These are phyloP conservation scores for Scaptomyza hsui DNA, from an alignment of 1,140 invertebrate genomes.

Conservation along the genomic window DNA sequence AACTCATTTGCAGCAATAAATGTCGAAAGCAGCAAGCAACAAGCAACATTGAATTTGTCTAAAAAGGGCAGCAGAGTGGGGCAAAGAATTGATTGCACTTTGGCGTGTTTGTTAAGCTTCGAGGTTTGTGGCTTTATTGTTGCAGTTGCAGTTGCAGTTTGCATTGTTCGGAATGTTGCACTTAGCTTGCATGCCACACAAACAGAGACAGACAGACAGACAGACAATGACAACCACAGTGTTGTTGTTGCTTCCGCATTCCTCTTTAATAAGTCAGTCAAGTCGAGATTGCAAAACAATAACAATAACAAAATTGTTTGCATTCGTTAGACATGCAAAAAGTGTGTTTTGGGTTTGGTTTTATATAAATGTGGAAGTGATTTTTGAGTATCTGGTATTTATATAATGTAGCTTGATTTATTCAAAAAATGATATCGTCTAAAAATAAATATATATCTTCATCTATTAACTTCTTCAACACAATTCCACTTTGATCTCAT, in stretches of 20 bases:
- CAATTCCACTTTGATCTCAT: no score
- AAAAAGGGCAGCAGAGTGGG: slow-evolving; percentile 1
- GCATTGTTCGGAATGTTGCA: slow-evolving; percentile 54
- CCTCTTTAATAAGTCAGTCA: slow-evolving; percentile 63
- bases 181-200: slow-evolving; percentile 44
- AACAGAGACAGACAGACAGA: slow-evolving; percentile 37
- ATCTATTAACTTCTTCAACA: no score
- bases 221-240: slow-evolving; percentile 21
- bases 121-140: background rate
- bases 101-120: slow-evolving; percentile 41
- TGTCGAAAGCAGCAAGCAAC: slow-evolving; percentile 41
- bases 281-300: slow-evolving; percentile 37
- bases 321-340: slow-evolving; percentile 12
- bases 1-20: slow-evolving; percentile 52
- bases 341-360: background rate
- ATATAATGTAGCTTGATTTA: no score
- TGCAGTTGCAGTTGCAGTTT: slow-evolving; percentile 16
- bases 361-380: background rate
- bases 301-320: slow-evolving; percentile 4
- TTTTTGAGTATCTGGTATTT: no score
- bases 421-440: no score
- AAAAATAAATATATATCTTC: no score
- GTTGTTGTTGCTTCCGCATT: slow-evolving; percentile 63
- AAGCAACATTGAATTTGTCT: slow-evolving; percentile 14
- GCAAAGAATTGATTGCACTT: slow-evolving; percentile 53